These are phyloP conservation scores for Creontiades dilutus DNA, from an alignment of 2,888 invertebrate species.

Conservation along the genomic window DNA sequence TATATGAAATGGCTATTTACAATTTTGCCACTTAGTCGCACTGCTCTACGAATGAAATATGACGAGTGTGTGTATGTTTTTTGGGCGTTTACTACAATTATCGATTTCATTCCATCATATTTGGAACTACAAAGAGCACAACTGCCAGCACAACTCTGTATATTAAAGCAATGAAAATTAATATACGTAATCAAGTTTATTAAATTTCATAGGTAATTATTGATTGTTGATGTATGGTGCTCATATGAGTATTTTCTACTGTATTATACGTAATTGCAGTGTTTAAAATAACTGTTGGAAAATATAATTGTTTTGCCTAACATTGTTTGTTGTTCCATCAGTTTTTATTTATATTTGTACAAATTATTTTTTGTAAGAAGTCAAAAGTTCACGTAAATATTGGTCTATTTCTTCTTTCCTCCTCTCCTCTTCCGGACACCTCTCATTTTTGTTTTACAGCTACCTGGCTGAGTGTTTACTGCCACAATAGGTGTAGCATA, in stretches of 20 bases:
- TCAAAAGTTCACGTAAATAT: slow-evolving; percentile 28
- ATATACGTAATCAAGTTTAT: slow-evolving; percentile 63
- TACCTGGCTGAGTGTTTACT: too few relatives aligned
- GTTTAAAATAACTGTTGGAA: slow-evolving; percentile 62
- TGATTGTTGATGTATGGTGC: slow-evolving; percentile 68
- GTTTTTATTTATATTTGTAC: slow-evolving; percentile 43
- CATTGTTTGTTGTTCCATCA: slow-evolving; percentile 40
- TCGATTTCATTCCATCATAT: slow-evolving; percentile 20
- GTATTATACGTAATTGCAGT: slow-evolving; percentile 63
- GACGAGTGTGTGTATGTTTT: slow-evolving; percentile 4
- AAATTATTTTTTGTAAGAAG: slow-evolving; percentile 42
- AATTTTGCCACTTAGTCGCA: slow-evolving; percentile 37
- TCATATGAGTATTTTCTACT: slow-evolving; percentile 69
- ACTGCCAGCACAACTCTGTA: slow-evolving; percentile 66
- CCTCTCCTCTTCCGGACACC: not conserved
- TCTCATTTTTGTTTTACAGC: too few relatives aligned
- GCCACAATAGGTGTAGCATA: too few relatives aligned
- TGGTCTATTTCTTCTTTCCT: not conserved
- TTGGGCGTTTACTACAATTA: slow-evolving; percentile 13
- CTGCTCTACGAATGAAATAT: slow-evolving; percentile 29
- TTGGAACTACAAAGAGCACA: slow-evolving; percentile 49
- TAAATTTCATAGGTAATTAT: slow-evolving; percentile 59
- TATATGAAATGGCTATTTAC: slow-evolving; percentile 41
- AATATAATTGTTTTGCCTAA: slow-evolving; percentile 66
- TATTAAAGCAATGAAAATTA: slow-evolving; percentile 44